Evolutionary conservation across 1,140 invertebrate species (phyloP).

Genomic region (Drosophila obscura): DNA sequence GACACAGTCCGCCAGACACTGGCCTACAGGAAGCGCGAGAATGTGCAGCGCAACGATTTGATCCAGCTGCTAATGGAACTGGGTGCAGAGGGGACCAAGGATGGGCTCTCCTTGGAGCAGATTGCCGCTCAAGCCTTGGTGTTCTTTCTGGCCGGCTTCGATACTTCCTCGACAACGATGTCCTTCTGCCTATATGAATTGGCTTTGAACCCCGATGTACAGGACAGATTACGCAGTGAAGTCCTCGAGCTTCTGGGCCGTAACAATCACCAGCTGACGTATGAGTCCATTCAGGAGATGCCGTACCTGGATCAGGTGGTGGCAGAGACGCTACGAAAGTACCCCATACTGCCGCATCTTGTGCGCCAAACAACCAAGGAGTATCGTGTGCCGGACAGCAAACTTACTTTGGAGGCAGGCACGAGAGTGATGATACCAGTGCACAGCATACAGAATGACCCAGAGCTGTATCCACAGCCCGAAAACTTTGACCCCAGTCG

Average conservation of each 20-base stretch:
- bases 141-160: constrained; percentile 87
- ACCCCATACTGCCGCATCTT: constrained; percentile 83
- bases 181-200: constrained; percentile 86
- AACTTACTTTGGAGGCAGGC: constrained; percentile 83
- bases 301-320: constrained; percentile 85
- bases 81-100: constrained; percentile 81
- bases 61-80: constrained; percentile 85
- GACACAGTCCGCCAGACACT: constrained; percentile 59
- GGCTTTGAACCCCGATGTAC: constrained; percentile 86
- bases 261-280: constrained; percentile 84
- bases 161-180: constrained; percentile 86
- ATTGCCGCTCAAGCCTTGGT: constrained; percentile 80
- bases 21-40: constrained; percentile 55
- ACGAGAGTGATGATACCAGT: constrained; percentile 83
- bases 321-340: constrained; percentile 78
- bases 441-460: constrained; percentile 87
- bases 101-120: constrained; percentile 62
- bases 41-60: constrained; percentile 61
- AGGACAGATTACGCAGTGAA: constrained; percentile 86
- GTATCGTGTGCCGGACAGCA: constrained; percentile 61
- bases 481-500: constrained; percentile 88
- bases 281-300: constrained; percentile 85
- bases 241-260: constrained; percentile 84
- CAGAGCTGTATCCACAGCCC: constrained; percentile 87
- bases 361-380: constrained; percentile 61